Evolutionary conservation across 2,797 vertebrate species (phyloP), one percentile per base, ranked within the genome.

Genomic region (Syngnathus acus): DNA sequence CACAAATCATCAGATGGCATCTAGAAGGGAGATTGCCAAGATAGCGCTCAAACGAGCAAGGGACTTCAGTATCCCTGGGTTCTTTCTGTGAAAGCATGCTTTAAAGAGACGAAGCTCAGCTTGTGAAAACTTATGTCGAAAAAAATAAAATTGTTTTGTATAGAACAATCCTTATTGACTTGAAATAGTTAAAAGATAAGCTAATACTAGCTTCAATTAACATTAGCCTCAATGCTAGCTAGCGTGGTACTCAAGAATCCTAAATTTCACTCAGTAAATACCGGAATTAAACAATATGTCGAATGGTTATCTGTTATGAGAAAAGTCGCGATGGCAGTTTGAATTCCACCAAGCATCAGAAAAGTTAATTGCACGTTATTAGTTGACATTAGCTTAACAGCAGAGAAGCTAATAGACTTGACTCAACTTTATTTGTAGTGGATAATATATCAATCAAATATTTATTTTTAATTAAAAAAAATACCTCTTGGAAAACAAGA

Each of bases 1-100:
- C 69, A 78, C 76, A 87, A 88, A 80, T 74, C 82, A 83, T 78
- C 68, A 77, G 66, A 83, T 83, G 84, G 79, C 73, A 84, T 87
- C 84, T 80, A 70, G 82, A 64, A 0, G 68, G 71, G 65, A 72
- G 68, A 67, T 72, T 69, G 75, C 71, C 69, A 82, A 42, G 32
- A 19, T 77, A 59, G 53, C 45, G 51, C 74, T 72, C 68, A 61
- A 76, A 70, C 71, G n/a, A 19, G 62, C 37, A 62, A 64, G 32
- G 43, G n/a, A 4, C 7, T 45, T 63, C 39, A 19, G 23, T 48
- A 19, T 64, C 23, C 45, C 16, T 37, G n/a, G 7, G 17, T 9
- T 53, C 50, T n/a, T 51, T n/a, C n/a, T 2, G 50, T 53, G 50
- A 5, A 19, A 48, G 47, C 47, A 2, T 50, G 16, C 2, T 50